Evolutionary conservation across 2,888 invertebrate species (phyloP).

Genomic region (Pristionchus entomophagus): DNA sequence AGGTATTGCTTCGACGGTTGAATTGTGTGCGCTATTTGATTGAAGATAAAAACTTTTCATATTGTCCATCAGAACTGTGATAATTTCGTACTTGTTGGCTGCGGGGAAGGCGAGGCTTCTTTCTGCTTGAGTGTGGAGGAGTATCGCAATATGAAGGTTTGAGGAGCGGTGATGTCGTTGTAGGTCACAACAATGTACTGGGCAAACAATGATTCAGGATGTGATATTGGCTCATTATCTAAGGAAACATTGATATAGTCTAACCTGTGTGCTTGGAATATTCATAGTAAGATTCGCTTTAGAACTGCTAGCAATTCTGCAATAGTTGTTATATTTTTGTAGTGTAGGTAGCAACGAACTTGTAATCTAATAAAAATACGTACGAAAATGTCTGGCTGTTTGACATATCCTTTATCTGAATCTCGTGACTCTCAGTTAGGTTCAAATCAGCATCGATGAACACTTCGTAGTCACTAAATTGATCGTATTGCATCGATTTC

Average conservation of each 20-base stretch:
- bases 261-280: neutral
- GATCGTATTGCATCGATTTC: too few species aligned
- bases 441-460: neutral
- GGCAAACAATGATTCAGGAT: neutral
- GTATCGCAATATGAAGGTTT: neutral
- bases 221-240: too few species aligned
- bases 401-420: neutral
- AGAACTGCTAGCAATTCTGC: neutral
- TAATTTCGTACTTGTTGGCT: too few species aligned
- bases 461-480: neutral
- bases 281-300: neutral
- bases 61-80: too few species aligned
- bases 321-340: neutral
- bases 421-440: neutral
- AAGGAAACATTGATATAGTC: neutral
- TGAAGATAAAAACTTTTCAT: too few species aligned
- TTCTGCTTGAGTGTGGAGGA: neutral
- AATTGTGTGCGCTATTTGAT: too few species aligned
- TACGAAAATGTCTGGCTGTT: neutral
- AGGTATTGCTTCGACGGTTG: too few species aligned
- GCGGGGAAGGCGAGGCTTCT: neutral
- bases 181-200: neutral
- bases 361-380: neutral
- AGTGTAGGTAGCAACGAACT: neutral
- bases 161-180: neutral